phyloP scores from a whole-genome alignment of 2,888 invertebrate genomes.

The Litoditis marina region DNA sequence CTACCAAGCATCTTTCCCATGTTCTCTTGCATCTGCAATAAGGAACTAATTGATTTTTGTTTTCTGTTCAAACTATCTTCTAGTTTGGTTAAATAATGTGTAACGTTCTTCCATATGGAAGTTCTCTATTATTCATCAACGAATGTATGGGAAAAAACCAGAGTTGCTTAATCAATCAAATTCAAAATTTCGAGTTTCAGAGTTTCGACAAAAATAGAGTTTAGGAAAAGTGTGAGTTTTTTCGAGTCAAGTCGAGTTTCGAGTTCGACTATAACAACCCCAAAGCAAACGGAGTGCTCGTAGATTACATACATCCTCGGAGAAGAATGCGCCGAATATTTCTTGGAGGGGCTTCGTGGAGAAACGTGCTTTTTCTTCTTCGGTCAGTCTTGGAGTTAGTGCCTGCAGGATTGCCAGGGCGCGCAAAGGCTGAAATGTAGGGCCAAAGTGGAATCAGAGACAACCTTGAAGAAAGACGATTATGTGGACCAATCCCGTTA shows the following conservation, averaged over 20 bases:
- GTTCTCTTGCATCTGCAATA: neutral
- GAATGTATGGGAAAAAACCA: too few species aligned
- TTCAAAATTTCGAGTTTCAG: too few species aligned
- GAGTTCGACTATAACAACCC: too few species aligned
- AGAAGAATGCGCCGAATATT: neutral
- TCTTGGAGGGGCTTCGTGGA: neutral
- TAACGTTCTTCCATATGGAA: neutral
- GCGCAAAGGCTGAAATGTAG: neutral
- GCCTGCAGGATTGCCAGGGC: slow-evolving; percentile 8
- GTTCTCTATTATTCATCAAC: too few species aligned
- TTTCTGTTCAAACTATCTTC: neutral
- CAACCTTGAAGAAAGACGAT: neutral
- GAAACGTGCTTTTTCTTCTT: slow-evolving; percentile 10
- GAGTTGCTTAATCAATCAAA: too few species aligned
- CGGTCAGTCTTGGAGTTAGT: slow-evolving; percentile 7
- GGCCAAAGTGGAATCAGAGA: neutral
- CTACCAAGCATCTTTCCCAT: neutral
- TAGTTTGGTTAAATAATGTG: neutral
- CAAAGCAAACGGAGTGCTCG: too few species aligned
- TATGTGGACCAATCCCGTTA: too few species aligned
- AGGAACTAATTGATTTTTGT: neutral
- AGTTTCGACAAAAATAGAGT: too few species aligned
- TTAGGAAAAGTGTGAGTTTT: neutral
- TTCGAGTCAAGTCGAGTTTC: too few species aligned
- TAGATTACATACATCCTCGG: neutral